A percentile compares a stretch with the other conserved stretches of the same genome.
phyloP scores from a whole-genome alignment of 2,113 vertebrate species.

The Pelecanus crispus region DNA sequence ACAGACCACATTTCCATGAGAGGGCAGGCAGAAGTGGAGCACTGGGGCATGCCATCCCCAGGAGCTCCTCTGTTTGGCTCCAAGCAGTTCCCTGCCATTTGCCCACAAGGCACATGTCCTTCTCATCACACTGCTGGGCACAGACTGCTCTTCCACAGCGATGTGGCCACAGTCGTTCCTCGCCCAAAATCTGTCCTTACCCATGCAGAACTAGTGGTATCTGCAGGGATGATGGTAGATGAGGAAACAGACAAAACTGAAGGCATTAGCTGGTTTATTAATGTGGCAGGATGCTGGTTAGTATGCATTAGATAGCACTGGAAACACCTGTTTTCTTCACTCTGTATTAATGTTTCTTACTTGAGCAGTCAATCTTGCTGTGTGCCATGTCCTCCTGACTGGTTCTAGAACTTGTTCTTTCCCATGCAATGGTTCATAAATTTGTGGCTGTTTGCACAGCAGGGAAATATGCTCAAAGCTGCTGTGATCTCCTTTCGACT shows the following conservation, averaged over 20 bases:
- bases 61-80: background rate
- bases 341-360: background rate
- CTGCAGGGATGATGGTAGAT: background rate
- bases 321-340: background rate
- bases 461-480: background rate
- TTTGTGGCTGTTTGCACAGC: background rate
- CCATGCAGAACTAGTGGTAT: fast-evolving
- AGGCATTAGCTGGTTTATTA: background rate
- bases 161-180: background rate
- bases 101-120: background rate
- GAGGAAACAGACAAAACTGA: background rate
- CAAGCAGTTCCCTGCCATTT: background rate
- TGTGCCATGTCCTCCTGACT: background rate
- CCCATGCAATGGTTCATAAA: background rate
- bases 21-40: background rate
- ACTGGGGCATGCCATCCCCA: no score
- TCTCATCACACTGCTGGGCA: background rate
- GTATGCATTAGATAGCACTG: background rate
- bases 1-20: fast-evolving
- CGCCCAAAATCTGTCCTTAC: background rate
- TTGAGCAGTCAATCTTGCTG: background rate
- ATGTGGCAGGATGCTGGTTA: background rate
- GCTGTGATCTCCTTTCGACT: background rate
- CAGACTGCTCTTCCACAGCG: background rate
- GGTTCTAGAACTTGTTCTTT: background rate